Evolutionary conservation across 2,797 vertebrate genomes (phyloP).

Genomic region (Cossypha dichroa): DNA sequence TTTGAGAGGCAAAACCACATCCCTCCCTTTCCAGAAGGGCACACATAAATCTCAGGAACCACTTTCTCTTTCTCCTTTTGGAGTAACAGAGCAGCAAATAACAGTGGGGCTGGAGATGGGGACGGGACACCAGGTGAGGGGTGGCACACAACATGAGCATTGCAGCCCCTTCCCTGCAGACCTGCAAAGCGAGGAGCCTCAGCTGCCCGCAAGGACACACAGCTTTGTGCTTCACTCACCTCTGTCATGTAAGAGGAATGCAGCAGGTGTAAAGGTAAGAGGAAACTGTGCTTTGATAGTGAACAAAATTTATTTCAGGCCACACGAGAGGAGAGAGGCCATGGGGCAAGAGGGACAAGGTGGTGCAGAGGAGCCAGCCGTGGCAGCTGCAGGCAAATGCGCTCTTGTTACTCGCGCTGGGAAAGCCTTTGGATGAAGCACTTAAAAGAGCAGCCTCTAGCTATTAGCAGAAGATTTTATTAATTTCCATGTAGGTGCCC

Average conservation of each 20-base stretch:
- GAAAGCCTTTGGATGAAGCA: neutral
- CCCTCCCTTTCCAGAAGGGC: neutral
- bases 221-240: neutral
- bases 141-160: neutral
- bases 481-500: neutral
- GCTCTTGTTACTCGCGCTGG: neutral
- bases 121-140: neutral
- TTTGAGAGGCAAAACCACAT: neutral
- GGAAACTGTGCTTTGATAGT: neutral
- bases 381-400: neutral
- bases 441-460: constrained; percentile 18
- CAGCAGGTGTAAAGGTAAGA: neutral
- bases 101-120: neutral
- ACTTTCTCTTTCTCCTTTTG: neutral
- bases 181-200: neutral
- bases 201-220: neutral
- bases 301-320: neutral
- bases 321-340: neutral
- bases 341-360: neutral
- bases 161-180: rapidly evolving
- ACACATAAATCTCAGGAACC: neutral
- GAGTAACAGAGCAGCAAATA: neutral
- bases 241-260: neutral
- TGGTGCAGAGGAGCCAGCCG: neutral
- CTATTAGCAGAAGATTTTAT: constrained; percentile 30